Conservation (phyloP, 2,888 invertebrate genomes). For the Pilophorus perplexus region DNA sequence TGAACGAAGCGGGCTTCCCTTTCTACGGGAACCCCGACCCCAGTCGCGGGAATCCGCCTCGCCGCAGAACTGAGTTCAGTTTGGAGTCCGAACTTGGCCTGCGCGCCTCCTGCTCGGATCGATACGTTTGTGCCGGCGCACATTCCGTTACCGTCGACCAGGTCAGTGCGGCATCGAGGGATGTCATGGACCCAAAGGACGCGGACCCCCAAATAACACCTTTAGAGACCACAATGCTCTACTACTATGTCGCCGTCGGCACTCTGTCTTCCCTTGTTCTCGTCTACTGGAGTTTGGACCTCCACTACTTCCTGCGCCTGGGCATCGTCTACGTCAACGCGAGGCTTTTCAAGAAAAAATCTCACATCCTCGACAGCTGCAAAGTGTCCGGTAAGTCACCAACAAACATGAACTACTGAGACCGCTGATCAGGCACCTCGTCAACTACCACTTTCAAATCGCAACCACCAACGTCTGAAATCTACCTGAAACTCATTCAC, state of each 20-base stretch:
- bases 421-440: too few species aligned
- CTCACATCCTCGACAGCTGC: constrained; percentile 65
- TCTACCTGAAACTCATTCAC: too few species aligned
- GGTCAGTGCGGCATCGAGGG: constrained; percentile 24
- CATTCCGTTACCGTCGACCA: not conserved
- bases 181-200: constrained; percentile 30
- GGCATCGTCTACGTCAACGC: constrained; percentile 65
- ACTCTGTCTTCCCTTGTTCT: constrained; percentile 29
- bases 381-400: constrained; percentile 63
- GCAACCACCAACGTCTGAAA: too few species aligned
- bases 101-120: constrained; percentile 19
- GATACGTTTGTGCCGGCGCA: not conserved
- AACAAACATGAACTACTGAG: too few species aligned
- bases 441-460: too few species aligned
- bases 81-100: too few species aligned
- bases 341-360: constrained; percentile 62
- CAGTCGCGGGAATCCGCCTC: too few species aligned
- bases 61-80: too few species aligned
- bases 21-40: too few species aligned
- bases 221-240: constrained; percentile 25
- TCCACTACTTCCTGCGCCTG: constrained; percentile 72
- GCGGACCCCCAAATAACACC: constrained; percentile 29
- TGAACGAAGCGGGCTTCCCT: too few species aligned
- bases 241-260: constrained; percentile 38
- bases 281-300: constrained; percentile 56